Conservation (phyloP, 2,888 invertebrate species). For the Drosophila acutilabella region DNA sequence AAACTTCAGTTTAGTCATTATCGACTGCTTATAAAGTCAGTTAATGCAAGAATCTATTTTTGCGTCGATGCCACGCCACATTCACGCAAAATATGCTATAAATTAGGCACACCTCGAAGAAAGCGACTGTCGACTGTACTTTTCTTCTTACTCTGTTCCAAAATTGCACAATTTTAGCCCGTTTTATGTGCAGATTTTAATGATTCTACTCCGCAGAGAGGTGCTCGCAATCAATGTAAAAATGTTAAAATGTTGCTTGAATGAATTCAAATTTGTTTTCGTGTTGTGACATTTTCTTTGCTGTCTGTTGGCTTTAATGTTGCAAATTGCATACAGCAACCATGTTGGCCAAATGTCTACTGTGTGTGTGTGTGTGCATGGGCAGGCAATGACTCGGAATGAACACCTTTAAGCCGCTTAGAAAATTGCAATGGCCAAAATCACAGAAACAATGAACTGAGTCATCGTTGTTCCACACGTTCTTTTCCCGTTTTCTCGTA, state of each 20-base stretch:
- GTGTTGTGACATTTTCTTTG: constrained; percentile 22
- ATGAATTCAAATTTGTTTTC: constrained; percentile 36
- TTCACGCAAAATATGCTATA: too few relatives aligned
- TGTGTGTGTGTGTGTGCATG: background rate
- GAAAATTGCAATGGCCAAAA: constrained; percentile 70
- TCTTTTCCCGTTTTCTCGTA: constrained; percentile 9
- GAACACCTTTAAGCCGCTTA: constrained; percentile 80
- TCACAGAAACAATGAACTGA: constrained; percentile 48
- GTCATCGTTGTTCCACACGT: constrained; percentile 15
- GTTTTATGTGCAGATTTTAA: background rate
- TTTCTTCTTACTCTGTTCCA: background rate
- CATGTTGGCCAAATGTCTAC: background rate
- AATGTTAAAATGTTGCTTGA: constrained; percentile 10
- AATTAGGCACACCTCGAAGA: too few relatives aligned
- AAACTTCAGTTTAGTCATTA: too few relatives aligned
- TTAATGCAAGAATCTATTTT: too few relatives aligned
- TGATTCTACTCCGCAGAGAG: background rate
- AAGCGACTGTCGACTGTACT: too few relatives aligned
- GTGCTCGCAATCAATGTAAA: too few relatives aligned
- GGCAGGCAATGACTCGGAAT: constrained; percentile 66
- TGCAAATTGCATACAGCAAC: constrained; percentile 25
- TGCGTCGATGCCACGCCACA: too few relatives aligned
- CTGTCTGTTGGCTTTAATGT: constrained; percentile 23
- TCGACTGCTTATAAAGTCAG: too few relatives aligned
- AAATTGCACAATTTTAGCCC: background rate